phyloP scores from a whole-genome alignment of 2,113 vertebrate genomes.

The Ramphastos sulfuratus region DNA sequence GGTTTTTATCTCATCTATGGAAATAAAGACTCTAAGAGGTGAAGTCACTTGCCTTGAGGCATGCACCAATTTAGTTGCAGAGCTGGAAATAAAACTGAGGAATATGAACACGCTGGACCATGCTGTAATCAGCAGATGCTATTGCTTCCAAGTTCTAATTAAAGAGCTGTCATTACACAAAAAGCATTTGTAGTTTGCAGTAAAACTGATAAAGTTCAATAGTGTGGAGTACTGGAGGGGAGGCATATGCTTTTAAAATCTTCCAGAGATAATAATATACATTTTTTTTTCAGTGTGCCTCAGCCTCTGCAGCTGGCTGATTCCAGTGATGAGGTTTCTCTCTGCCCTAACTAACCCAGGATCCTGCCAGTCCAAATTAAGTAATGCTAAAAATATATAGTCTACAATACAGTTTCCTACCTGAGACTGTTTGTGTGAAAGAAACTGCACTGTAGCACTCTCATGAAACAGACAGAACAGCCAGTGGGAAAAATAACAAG shows the following conservation, averaged over 20 bases:
- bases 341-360: not conserved
- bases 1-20: not conserved
- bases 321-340: not conserved
- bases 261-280: not conserved
- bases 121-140: conserved; percentile 43
- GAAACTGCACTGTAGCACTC: not conserved
- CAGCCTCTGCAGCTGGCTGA: not conserved
- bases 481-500: conserved; percentile 10
- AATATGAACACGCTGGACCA: conserved; percentile 48
- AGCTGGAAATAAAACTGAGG: conserved; percentile 53
- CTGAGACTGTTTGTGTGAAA: not conserved
- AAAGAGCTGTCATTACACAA: conserved; percentile 48
- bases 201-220: conserved; percentile 52
- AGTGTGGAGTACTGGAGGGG: not conserved
- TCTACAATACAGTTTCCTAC: not conserved
- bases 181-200: conserved; percentile 44
- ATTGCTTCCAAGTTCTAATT: conserved; percentile 59
- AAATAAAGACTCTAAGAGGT: not conserved
- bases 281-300: not conserved
- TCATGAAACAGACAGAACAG: not conserved
- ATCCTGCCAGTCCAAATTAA: not conserved
- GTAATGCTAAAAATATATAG: not conserved
- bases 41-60: conserved; percentile 58
- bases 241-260: conserved; percentile 1
- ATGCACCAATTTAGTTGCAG: conserved; percentile 17